A percentile compares a stretch with the other conserved stretches of the same genome.
Evolutionary conservation across 1,140 invertebrate species (phyloP).

Genomic region (fruit fly (Drosophila melanogaster)): DNA sequence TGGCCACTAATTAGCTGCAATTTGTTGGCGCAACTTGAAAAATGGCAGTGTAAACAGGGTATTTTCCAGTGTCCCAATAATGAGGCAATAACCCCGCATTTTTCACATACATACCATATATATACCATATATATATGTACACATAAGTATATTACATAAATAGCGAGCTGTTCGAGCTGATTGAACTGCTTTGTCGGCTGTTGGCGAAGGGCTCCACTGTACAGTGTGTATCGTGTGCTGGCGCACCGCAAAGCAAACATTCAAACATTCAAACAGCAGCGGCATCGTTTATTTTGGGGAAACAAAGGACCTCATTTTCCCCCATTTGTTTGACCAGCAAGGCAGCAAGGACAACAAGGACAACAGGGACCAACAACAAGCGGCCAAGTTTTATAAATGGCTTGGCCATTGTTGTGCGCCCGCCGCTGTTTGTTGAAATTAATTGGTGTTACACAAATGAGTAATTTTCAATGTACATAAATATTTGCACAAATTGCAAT

Average conservation of each 20-base stretch:
- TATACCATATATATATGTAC: neutral
- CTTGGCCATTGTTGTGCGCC: conserved; percentile 47
- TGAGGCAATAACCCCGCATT: conserved; percentile 9
- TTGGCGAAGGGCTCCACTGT: conserved; percentile 8
- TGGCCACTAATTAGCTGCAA: conserved; percentile 69
- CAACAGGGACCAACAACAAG: conserved; percentile 37
- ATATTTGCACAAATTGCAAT: conserved; percentile 84
- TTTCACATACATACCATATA: neutral
- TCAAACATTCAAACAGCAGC: conserved; percentile 55
- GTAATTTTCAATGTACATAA: conserved; percentile 84
- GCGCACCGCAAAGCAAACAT: conserved; percentile 41
- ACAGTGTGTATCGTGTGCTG: conserved; percentile 1
- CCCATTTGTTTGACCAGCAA: conserved; percentile 72
- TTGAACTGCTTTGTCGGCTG: conserved; percentile 15
- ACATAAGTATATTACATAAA: neutral
- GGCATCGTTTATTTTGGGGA: conserved; percentile 78
- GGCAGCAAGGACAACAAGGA: conserved; percentile 2
- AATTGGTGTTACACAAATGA: conserved; percentile 84
- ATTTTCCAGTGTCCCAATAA: conserved; percentile 59
- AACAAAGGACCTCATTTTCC: conserved; percentile 80
- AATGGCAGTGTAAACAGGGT: conserved; percentile 68
- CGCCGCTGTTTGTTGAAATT: conserved; percentile 77
- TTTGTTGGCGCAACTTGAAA: conserved; percentile 62
- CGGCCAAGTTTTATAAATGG: conserved; percentile 67
- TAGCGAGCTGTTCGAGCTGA: neutral